Conservation (phyloP, 2,888 invertebrate species). For the Hofmannophila pseudospretella region DNA sequence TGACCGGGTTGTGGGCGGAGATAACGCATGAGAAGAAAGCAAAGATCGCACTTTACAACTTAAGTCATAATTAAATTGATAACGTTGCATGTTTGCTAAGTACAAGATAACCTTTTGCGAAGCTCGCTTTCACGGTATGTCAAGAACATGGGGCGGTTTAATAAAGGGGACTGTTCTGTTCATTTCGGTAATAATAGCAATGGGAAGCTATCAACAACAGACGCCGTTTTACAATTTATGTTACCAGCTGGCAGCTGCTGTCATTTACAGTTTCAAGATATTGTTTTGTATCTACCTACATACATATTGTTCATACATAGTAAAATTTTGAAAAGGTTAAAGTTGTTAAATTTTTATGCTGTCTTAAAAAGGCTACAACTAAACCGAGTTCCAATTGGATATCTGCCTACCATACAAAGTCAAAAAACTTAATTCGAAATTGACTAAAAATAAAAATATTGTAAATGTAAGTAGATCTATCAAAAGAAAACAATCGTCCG, state of each 20-base stretch:
- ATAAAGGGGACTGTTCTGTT: constrained; percentile 40
- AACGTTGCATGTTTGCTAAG: constrained; percentile 12
- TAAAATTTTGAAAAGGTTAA: no score
- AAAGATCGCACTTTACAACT: constrained; percentile 22
- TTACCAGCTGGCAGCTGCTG: background rate
- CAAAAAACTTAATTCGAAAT: background rate
- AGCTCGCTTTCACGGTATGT: constrained; percentile 35
- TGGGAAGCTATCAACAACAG: constrained; percentile 6
- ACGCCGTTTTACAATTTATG: background rate
- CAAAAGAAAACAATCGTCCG: background rate
- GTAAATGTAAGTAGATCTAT: background rate
- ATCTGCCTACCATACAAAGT: no score
- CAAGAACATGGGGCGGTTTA: constrained; percentile 41
- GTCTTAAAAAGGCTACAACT: background rate
- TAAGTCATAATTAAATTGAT: constrained; percentile 17
- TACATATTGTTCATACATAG: no score
- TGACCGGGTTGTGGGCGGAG: constrained; percentile 36
- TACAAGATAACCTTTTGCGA: constrained; percentile 35
- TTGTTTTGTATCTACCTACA: no score
- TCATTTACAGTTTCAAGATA: background rate
- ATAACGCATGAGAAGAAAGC: constrained; percentile 29
- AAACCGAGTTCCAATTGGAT: background rate
- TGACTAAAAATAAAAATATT: background rate
- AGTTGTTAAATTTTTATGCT: no score
- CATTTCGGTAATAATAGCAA: constrained; percentile 40